A percentile compares a stretch with the other conserved stretches of the same genome.
These are phyloP conservation scores for Globodera ellingtonae DNA, from an alignment of 1,140 invertebrate species.

Conservation along the genomic window DNA sequence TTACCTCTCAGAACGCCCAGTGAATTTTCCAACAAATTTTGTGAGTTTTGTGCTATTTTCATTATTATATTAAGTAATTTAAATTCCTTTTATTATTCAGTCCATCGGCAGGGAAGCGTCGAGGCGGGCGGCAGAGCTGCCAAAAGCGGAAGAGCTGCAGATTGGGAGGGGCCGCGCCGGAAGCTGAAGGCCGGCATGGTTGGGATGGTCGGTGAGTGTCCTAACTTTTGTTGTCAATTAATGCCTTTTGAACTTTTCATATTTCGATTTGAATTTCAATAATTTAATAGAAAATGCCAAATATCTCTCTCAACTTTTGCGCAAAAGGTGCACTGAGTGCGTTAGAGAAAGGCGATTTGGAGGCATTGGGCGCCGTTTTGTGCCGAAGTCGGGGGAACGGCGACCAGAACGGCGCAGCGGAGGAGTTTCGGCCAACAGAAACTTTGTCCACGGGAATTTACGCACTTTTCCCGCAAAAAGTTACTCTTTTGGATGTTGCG, in stretches of 20 bases:
- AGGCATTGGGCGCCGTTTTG: conserved; percentile 37
- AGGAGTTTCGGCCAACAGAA: conserved; percentile 29
- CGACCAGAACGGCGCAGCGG: neutral
- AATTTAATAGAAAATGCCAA: neutral
- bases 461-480: conserved; percentile 33
- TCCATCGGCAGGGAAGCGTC: conserved; percentile 47
- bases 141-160: neutral
- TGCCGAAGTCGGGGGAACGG: neutral
- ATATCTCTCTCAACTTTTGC: conserved; percentile 15
- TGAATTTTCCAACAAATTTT: conserved; percentile 5
- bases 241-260: too few relatives aligned
- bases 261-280: too few relatives aligned
- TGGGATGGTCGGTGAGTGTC: conserved; percentile 37
- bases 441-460: conserved; percentile 29
- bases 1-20: neutral
- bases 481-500: conserved; percentile 44
- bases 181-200: conserved; percentile 48
- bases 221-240: too few relatives aligned
- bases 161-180: conserved; percentile 11
- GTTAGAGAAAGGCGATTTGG: conserved; percentile 44
- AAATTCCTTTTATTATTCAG: conserved; percentile 35
- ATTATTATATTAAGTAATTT: neutral
- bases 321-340: conserved; percentile 39
- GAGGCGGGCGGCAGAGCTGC: conserved; percentile 36
- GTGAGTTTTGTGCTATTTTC: neutral